Evolutionary conservation across 2,113 vertebrate genomes (phyloP), one percentile per base, ranked within the genome.

Genomic region (Cryptotis parvus): DNA sequence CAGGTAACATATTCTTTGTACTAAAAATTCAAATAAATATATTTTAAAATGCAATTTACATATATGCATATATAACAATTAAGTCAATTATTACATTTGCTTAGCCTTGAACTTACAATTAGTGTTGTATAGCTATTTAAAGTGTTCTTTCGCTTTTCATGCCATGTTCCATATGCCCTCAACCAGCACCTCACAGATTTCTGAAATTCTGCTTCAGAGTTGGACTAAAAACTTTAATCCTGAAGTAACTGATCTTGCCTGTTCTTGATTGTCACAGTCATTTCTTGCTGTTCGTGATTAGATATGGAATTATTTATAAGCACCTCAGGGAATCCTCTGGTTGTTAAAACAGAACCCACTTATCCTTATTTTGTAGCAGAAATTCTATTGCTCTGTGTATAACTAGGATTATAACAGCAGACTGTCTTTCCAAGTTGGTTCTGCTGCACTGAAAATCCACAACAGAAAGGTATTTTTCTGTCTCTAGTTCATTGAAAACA

Each of bases 341-440:
- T 20, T 87, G 26, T 52, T 27, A 58, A 81, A 86, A 93, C 16
- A 78, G 5, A n/a, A 66, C 37, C 7, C 7, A 29, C 91, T 33
- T 89, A 33, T 1, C 0, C 26, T 12, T 1, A 24, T 1, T 82
- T 15, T 27, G 2, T 43, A 69, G 16, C 26, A 66, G 24, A 61
- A 31, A 52, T 68, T n/a, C 1, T 74, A 49, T 4, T 49, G 31
- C 2, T 83, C 24, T 35, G 75, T 84, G 14, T 45, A 24, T 6
- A 87, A 76, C 61, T 87, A 68, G 14, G n/a, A 43, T 65, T 92
- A 68, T 43, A 79, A 87, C 14, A 27, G 12, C 35, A 87, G 43
- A 85, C 9, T 79, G 5, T 90, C n/a, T 85, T 88, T 92, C 45
- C 66, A 29, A 9, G 10, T 58, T 74, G 9, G 1, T 84, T 87